These are phyloP conservation scores for Amphipyra tragopoginis DNA, from an alignment of 2,888 invertebrate genomes.

Conservation along the genomic window DNA sequence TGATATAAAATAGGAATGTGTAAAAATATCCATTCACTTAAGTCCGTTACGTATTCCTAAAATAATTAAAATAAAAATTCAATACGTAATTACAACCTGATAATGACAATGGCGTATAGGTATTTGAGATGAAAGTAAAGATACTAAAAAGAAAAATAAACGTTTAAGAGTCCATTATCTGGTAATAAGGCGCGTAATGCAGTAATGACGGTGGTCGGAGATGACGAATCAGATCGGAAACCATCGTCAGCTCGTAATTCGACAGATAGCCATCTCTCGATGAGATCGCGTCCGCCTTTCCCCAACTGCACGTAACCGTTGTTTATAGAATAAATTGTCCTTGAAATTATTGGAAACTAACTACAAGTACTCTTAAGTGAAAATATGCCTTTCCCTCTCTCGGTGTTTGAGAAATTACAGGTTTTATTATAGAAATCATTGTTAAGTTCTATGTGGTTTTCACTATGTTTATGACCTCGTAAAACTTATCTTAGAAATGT, in stretches of 20 bases:
- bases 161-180: constrained; percentile 45
- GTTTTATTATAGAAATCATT: not conserved
- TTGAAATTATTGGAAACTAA: constrained; percentile 59
- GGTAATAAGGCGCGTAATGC: constrained; percentile 54
- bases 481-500: too few species aligned
- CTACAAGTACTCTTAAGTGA: constrained; percentile 22
- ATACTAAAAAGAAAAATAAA: too few species aligned
- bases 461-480: not conserved
- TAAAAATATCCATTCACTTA: not conserved
- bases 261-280: constrained; percentile 56
- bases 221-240: constrained; percentile 65
- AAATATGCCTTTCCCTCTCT: constrained; percentile 34
- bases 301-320: constrained; percentile 50
- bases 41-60: constrained; percentile 5
- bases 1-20: constrained; percentile 2
- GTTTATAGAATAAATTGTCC: constrained; percentile 59
- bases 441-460: not conserved
- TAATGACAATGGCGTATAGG: constrained; percentile 15
- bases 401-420: constrained; percentile 13
- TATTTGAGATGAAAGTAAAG: constrained; percentile 49
- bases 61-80: constrained; percentile 11
- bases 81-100: constrained; percentile 11
- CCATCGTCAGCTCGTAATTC: constrained; percentile 52
- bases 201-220: constrained; percentile 49
- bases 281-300: constrained; percentile 60